phyloP scores from a whole-genome alignment of 2,113 vertebrate species.

The Copsychus sechellarum region DNA sequence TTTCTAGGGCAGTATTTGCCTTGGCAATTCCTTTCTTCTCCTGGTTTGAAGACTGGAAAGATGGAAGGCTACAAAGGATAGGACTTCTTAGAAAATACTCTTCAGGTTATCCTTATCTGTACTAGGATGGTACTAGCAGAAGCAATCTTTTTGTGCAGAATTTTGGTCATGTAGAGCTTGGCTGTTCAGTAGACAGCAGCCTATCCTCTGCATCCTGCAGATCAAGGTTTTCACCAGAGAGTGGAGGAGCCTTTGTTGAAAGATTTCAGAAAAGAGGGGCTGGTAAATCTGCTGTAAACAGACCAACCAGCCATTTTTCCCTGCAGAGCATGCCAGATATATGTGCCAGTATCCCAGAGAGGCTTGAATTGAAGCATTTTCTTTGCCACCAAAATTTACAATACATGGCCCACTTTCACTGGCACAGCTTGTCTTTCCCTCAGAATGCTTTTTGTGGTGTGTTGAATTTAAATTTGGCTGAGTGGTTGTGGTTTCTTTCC shows the following conservation, averaged over 20 bases:
- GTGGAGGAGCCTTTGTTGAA: conserved; percentile 21
- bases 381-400: conserved; percentile 32
- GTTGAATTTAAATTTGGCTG: conserved; percentile 13
- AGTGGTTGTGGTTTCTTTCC: neutral
- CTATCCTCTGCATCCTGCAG: neutral
- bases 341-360: neutral
- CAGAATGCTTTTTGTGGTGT: neutral
- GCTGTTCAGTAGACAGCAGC: neutral
- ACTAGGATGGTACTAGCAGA: neutral
- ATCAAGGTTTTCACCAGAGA: conserved; percentile 8
- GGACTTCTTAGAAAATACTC: neutral
- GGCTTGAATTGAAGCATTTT: neutral
- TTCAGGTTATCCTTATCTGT: neutral
- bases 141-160: neutral
- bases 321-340: neutral
- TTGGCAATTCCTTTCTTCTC: neutral
- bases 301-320: conserved; percentile 1
- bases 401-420: neutral
- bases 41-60: neutral
- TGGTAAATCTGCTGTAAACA: conserved; percentile 24
- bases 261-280: neutral
- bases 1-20: neutral
- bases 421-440: conserved; percentile 11
- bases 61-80: neutral
- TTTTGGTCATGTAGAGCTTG: neutral